Evolutionary conservation across 2,113 vertebrate genomes (phyloP).

Genomic region (Aphelocoma coerulescens): DNA sequence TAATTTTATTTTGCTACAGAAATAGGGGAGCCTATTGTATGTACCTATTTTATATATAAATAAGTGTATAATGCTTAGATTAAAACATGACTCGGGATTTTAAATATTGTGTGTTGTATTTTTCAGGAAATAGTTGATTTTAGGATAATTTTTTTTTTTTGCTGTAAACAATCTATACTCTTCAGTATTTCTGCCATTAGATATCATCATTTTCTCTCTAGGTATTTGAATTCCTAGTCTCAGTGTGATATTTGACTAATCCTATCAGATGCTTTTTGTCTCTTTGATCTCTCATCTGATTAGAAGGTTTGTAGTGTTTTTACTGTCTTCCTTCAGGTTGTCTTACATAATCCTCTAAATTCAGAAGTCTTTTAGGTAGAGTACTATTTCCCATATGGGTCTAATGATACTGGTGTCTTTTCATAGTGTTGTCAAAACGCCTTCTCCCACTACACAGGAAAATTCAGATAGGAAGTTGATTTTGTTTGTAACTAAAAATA

Average conservation of each 20-base stretch:
- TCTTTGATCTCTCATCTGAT: constrained; percentile 9
- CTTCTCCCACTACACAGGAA: neutral
- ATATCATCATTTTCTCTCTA: neutral
- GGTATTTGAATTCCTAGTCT: neutral
- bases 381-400: neutral
- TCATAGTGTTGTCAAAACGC: neutral
- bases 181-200: neutral
- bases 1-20: neutral
- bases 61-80: neutral
- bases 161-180: neutral
- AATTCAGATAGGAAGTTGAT: neutral
- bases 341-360: neutral
- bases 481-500: neutral
- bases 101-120: neutral
- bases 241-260: constrained; percentile 2
- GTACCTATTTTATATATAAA: neutral
- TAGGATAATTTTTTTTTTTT: neutral
- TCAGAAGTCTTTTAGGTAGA: neutral
- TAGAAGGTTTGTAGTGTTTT: neutral
- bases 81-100: neutral
- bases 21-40: neutral
- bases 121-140: neutral
- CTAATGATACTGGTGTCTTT: neutral
- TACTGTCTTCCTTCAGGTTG: neutral
- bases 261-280: neutral